phyloP scores from a whole-genome alignment of 2,113 vertebrate genomes.

The Sus scrofa region DNA sequence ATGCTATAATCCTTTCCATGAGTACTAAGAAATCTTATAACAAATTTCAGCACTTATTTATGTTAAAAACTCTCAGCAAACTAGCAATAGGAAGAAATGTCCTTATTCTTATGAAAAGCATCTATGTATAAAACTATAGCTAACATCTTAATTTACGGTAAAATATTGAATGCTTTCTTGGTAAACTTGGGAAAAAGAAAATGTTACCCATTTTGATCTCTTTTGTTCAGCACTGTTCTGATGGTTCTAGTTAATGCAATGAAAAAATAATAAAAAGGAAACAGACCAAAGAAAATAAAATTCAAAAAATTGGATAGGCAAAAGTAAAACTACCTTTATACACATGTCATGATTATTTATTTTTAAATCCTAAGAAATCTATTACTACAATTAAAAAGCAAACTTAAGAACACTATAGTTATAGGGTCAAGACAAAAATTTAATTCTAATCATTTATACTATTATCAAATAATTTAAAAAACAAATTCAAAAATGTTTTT shows the following conservation, averaged over 20 bases:
- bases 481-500: conserved; percentile 2
- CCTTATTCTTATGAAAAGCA: not conserved
- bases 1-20: not conserved
- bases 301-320: not conserved
- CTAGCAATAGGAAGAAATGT: not conserved
- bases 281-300: not conserved
- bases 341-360: not conserved
- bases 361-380: not conserved
- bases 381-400: not conserved
- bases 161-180: not conserved
- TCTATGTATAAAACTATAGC: too few relatives aligned
- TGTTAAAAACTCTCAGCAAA: not conserved
- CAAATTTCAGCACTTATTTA: not conserved
- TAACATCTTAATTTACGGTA: not conserved
- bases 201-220: not conserved
- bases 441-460: not conserved
- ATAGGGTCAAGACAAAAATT: not conserved
- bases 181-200: not conserved
- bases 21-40: not conserved
- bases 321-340: not conserved
- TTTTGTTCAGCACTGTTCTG: not conserved
- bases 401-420: not conserved
- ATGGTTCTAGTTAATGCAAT: not conserved
- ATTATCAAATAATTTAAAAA: not conserved
- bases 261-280: not conserved